phyloP scores from a whole-genome alignment of 2,797 vertebrate genomes.

The Malacoraja senta region DNA sequence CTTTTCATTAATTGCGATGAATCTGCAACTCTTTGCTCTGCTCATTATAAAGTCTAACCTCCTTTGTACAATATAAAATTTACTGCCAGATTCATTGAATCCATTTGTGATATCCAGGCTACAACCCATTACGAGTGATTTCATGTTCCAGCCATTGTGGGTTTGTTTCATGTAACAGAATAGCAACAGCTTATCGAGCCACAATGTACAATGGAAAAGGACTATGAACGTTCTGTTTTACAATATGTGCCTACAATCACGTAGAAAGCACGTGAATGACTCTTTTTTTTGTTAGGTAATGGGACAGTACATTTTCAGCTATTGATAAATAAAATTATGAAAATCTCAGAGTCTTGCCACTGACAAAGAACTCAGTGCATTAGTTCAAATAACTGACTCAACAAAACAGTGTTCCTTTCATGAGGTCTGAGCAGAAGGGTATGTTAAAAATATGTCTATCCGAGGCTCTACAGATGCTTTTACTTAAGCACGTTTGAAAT shows the following conservation, averaged over 20 bases:
- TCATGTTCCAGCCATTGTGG: slow-evolving; percentile 36
- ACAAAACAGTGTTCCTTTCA: slow-evolving; percentile 34
- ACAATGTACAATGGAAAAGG: slow-evolving; percentile 34
- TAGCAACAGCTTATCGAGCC: slow-evolving; percentile 33
- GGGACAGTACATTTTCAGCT: slow-evolving; percentile 29
- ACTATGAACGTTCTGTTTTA: slow-evolving; percentile 13
- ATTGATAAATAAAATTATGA: slow-evolving; percentile 31
- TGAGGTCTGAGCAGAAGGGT: background rate
- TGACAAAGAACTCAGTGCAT: background rate
- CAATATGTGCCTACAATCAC: slow-evolving; percentile 25
- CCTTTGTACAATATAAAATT: slow-evolving; percentile 44
- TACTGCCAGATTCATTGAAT: slow-evolving; percentile 70
- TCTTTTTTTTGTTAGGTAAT: slow-evolving; percentile 15
- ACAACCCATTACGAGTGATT: slow-evolving; percentile 47
- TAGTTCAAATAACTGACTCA: background rate
- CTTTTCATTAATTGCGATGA: background rate
- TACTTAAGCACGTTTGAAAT: slow-evolving; percentile 1
- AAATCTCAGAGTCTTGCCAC: slow-evolving; percentile 19
- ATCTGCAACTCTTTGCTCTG: slow-evolving; percentile 58
- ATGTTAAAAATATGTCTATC: slow-evolving; percentile 24
- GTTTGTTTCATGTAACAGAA: slow-evolving; percentile 42
- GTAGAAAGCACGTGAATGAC: slow-evolving; percentile 18
- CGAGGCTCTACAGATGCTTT: slow-evolving; percentile 3
- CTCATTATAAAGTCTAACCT: slow-evolving; percentile 60
- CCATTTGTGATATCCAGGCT: slow-evolving; percentile 61